Base-by-base conservation (phyloP, 1,140 invertebrate species). In the Idris sp. region DNA sequence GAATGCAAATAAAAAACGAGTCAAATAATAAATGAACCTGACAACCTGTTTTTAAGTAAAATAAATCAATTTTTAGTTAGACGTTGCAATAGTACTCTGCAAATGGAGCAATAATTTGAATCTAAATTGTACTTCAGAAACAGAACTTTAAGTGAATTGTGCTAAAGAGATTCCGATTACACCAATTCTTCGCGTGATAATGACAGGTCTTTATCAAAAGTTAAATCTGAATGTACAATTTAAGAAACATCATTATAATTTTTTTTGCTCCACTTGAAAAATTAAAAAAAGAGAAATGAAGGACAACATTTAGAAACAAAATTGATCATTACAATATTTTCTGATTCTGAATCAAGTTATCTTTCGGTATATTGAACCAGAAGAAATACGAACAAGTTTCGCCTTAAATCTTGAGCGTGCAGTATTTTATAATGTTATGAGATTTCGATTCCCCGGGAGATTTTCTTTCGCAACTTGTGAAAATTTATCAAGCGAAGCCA, bases 131-230 rank as follows among this genome's bases (percentile, higher is more conserved):
- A 28, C 31, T 65, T 48, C 41, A 61, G 13, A 18, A 48, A 14
- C 41, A 56, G 18, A 15, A 35, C 41, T 40, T 49, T 15, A 41
- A 62, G 33, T 44, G 44, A 59, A 46, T 46, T 41, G 43, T 40
- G 33, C 33, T 62, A 30, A 51, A 62, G 54, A 46, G 44, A 48
- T 56, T 53, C 51, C 51, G 56, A 56, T 67, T 67, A 56, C 41
- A 40, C 28, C 11, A 53, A 35, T 58, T 54, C 18, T 11, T 4
- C 38, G 30, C 53, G 48, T 62, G 51, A 53, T 53, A 53, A 46
- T 43, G 49, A 48, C 8, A 30, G 48, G 28, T 49, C 62, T 41
- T 41, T 68, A 54, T 54, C 43, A 36, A 58, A 44, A 58, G 43
- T 68, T 43, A 41, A 43, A 49, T 11, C 43, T 51, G 64, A 68